These are phyloP conservation scores for Hydrotaea cyrtoneurina DNA, from an alignment of 2,888 invertebrate species.

Conservation along the genomic window DNA sequence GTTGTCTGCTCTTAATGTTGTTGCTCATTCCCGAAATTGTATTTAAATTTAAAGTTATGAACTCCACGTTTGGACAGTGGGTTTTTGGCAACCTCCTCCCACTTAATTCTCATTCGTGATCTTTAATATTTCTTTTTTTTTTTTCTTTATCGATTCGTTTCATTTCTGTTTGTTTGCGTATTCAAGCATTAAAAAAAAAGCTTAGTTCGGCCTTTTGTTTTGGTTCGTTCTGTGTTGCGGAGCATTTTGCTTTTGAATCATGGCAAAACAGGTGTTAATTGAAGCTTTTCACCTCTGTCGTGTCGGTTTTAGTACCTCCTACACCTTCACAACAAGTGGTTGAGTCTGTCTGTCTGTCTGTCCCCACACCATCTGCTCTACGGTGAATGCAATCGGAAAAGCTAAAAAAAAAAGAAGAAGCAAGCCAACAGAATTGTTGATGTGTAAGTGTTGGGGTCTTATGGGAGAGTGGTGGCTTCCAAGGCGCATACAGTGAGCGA, in stretches of 20 bases:
- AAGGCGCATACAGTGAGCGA: no score
- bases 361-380: conserved; percentile 27
- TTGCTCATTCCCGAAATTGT: conserved; percentile 19
- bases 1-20: background rate
- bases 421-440: background rate
- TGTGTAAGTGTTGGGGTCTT: background rate
- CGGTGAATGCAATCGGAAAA: background rate
- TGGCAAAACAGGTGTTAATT: conserved; percentile 62
- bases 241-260: conserved; percentile 4
- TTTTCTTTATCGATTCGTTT: background rate
- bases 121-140: background rate
- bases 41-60: conserved; percentile 21
- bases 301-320: background rate
- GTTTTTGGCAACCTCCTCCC: conserved; percentile 36
- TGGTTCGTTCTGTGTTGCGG: background rate
- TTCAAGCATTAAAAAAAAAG: conserved; percentile 10
- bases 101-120: conserved; percentile 3
- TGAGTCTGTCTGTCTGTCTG: background rate
- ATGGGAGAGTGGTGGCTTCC: no score
- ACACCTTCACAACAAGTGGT: background rate
- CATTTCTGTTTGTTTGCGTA: conserved; percentile 6
- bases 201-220: background rate
- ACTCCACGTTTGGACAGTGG: conserved; percentile 35
- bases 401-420: background rate
- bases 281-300: conserved; percentile 63